phyloP scores from a whole-genome alignment of 2,888 invertebrate species.

The Crossocerus cetratus region DNA sequence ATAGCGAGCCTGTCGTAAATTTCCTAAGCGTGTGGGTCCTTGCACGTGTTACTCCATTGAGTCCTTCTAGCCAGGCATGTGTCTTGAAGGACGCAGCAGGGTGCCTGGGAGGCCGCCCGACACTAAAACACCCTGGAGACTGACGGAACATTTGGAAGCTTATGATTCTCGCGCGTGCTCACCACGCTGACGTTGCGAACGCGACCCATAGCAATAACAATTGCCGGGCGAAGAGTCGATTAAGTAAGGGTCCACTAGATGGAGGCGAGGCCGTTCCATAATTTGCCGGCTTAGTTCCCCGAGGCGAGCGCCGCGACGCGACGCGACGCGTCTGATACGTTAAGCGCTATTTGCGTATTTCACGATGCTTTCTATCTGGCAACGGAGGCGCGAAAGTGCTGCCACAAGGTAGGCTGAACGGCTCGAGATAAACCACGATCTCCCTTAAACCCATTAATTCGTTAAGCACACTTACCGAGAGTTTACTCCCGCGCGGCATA shows the following conservation, averaged over 20 bases:
- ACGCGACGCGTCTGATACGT: constrained; percentile 9
- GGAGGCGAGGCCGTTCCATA: constrained; percentile 3
- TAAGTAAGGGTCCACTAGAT: background rate
- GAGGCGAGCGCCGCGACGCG: background rate
- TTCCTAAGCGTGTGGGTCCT: too few species aligned
- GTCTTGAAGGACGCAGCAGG: too few species aligned
- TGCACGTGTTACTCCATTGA: too few species aligned
- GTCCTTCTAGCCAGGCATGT: too few species aligned
- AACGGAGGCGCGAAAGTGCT: constrained; percentile 5
- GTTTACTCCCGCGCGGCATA: too few species aligned
- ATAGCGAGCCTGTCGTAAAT: too few species aligned
- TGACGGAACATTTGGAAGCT: too few species aligned
- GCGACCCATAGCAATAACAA: background rate
- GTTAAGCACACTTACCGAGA: background rate
- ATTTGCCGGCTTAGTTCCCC: constrained; percentile 19
- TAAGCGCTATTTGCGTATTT: constrained; percentile 33
- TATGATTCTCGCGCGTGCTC: too few species aligned
- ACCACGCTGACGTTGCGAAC: too few species aligned
- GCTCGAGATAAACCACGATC: background rate
- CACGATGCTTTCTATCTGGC: constrained; percentile 36
- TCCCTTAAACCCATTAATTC: constrained; percentile 1
- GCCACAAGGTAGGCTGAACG: background rate
- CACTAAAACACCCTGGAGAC: too few species aligned
- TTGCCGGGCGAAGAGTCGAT: background rate
- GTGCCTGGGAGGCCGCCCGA: too few species aligned